Percentiles rank a stretch among this genome's conserved stretches.
Evolutionary conservation across 2,797 vertebrate genomes (phyloP).

Genomic region (Falco columbarius): DNA sequence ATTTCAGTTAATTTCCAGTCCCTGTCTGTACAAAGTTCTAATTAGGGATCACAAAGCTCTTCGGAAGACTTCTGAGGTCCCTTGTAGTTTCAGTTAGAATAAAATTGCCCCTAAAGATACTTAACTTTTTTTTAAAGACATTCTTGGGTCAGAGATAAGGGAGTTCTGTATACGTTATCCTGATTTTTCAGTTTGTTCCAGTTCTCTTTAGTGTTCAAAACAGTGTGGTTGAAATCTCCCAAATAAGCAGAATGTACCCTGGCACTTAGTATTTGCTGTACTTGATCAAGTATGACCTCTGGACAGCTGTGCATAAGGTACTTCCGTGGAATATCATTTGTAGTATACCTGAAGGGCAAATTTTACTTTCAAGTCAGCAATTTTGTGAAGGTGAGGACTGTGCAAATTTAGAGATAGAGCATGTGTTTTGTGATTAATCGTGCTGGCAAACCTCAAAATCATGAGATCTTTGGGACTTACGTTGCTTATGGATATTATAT

Average conservation of each 20-base stretch:
- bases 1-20: slow-evolving; percentile 35
- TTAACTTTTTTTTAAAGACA: neutral
- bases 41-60: neutral
- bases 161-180: neutral
- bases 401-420: neutral
- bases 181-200: slow-evolving; percentile 47
- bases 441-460: neutral
- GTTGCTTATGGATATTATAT: neutral
- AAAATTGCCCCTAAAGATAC: neutral
- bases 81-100: neutral
- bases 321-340: neutral
- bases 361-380: neutral
- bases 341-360: slow-evolving; percentile 47
- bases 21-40: neutral
- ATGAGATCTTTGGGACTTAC: neutral
- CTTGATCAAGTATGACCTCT: neutral
- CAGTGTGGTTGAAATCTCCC: neutral
- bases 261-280: neutral
- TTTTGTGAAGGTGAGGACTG: neutral
- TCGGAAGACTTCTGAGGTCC: neutral
- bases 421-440: neutral
- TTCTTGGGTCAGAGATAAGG: neutral
- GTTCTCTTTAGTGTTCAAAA: slow-evolving; percentile 49
- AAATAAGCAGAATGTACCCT: neutral
- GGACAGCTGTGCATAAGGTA: neutral